A percentile compares a stretch with the other conserved stretches of the same genome.
Conservation (phyloP, 2,113 vertebrate genomes). For the Protobothrops mucrosquamatus region DNA sequence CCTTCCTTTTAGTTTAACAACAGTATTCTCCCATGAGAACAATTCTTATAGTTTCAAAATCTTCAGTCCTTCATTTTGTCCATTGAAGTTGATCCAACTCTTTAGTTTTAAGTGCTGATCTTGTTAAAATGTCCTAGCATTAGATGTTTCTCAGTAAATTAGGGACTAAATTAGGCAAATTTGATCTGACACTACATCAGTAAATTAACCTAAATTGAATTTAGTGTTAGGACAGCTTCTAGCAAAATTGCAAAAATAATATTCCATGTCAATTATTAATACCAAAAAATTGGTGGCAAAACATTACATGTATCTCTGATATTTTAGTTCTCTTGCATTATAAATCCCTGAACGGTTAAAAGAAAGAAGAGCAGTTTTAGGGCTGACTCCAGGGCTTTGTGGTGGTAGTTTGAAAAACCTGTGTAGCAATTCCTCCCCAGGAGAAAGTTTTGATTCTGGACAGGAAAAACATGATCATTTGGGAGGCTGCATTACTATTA, state of each 20-base stretch:
- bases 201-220: constrained; percentile 45
- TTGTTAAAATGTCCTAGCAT: constrained; percentile 55
- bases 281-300: neutral
- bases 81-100: neutral
- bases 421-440: neutral
- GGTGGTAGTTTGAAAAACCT: neutral
- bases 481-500: neutral
- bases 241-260: constrained; percentile 37
- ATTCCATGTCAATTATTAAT: constrained; percentile 15
- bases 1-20: neutral
- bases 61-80: neutral
- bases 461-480: neutral
- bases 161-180: constrained; percentile 45
- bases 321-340: no score
- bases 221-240: constrained; percentile 52
- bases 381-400: neutral
- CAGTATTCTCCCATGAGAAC: neutral
- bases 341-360: constrained; percentile 18
- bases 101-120: constrained; percentile 28
- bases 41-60: neutral
- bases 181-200: constrained; percentile 41
- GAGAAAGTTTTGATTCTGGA: neutral
- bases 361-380: neutral
- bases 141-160: constrained; percentile 33
- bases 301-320: neutral